Evolutionary conservation across 2,888 invertebrate species (phyloP).

Genomic region (Tridacna gigas): DNA sequence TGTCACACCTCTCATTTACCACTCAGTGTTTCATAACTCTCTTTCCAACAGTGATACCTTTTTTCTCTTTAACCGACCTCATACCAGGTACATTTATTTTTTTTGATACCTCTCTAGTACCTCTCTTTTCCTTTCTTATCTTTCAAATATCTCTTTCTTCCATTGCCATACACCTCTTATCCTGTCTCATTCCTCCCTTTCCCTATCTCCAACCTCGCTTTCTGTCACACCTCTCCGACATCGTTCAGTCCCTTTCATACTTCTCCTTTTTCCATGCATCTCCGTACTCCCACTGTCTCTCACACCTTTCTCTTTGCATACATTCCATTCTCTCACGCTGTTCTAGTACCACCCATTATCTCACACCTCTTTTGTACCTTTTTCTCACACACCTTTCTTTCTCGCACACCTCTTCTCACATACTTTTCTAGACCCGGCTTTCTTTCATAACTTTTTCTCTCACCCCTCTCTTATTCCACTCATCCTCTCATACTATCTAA

Average conservation of each 20-base stretch:
- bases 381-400: not conserved
- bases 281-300: constrained; percentile 2
- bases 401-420: not conserved
- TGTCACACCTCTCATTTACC: no score
- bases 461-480: not conserved
- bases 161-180: constrained; percentile 16
- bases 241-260: constrained; percentile 27
- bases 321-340: no score
- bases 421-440: no score
- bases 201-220: constrained; percentile 29
- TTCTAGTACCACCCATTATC: no score
- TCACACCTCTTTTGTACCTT: no score
- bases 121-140: constrained; percentile 4
- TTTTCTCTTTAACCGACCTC: not conserved
- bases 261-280: constrained; percentile 29
- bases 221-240: constrained; percentile 2
- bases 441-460: not conserved
- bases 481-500: not conserved
- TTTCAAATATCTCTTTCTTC: constrained; percentile 24
- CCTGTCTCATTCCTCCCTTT: constrained; percentile 6
- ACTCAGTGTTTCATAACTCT: no score
- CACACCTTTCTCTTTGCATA: no score
- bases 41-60: no score
- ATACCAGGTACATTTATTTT: constrained; percentile 3
- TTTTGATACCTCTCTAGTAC: constrained; percentile 22